These are phyloP conservation scores for Enteromius thamalakanensis DNA, from an alignment of 2,797 vertebrate genomes.

Conservation along the genomic window DNA sequence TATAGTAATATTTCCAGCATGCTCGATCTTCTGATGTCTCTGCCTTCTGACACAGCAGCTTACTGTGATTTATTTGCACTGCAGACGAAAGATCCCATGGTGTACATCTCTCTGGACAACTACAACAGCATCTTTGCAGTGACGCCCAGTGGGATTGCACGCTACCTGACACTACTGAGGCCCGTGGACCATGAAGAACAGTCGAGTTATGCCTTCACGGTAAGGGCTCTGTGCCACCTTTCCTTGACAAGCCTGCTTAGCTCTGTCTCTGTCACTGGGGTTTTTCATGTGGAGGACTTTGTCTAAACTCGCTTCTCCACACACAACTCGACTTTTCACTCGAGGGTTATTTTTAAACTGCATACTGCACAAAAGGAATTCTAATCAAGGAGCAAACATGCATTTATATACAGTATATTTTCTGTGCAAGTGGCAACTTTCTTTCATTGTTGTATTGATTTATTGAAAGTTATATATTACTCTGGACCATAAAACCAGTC, in stretches of 20 bases:
- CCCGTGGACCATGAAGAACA: conserved; percentile 93
- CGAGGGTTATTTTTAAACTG: conserved; percentile 19
- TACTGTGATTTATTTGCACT: conserved; percentile 57
- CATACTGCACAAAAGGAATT: conserved; percentile 12
- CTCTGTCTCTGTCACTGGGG: conserved; percentile 25
- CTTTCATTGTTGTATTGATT: not conserved
- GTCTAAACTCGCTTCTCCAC: conserved; percentile 28
- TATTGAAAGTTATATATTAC: not conserved
- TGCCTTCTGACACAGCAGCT: conserved; percentile 48
- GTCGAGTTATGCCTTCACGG: conserved; percentile 89
- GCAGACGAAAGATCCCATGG: conserved; percentile 91
- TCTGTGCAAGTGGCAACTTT: not conserved
- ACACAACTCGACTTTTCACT: conserved; percentile 5
- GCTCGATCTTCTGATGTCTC: conserved; percentile 16
- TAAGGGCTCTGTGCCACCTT: conserved; percentile 68
- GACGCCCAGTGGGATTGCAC: conserved; percentile 84
- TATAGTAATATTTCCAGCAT: not conserved
- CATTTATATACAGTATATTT: not conserved
- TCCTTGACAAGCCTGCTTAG: conserved; percentile 29
- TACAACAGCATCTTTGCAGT: conserved; percentile 85
- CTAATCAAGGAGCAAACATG: not conserved
- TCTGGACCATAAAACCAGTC: no score
- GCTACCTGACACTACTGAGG: conserved; percentile 90
- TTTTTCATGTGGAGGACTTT: conserved; percentile 13
- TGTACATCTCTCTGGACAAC: conserved; percentile 86